These are phyloP conservation scores for Oxycera nigricornis DNA, from an alignment of 2,888 invertebrate genomes.

Conservation along the genomic window DNA sequence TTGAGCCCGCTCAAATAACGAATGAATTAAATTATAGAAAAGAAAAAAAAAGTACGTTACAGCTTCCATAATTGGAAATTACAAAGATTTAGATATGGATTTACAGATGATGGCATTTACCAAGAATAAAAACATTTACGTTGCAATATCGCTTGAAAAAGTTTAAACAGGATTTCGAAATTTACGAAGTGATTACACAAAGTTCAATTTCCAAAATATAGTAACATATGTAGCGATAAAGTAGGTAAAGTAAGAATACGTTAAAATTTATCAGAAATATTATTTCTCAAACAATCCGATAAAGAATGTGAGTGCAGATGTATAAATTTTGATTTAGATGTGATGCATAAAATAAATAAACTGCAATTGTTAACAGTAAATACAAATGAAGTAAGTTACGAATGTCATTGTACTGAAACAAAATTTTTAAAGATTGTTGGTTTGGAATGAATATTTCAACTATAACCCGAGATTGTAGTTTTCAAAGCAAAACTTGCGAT, in stretches of 20 bases:
- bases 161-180: background rate
- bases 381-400: background rate
- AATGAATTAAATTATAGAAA: background rate
- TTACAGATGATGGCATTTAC: background rate
- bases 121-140: background rate
- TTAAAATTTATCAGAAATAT: too few relatives aligned
- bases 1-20: background rate
- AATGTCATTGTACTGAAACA: background rate
- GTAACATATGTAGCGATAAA: too few relatives aligned
- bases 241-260: too few relatives aligned
- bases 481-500: too few relatives aligned
- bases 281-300: too few relatives aligned
- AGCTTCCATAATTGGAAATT: background rate
- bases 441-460: too few relatives aligned
- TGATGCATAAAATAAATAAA: constrained; percentile 8
- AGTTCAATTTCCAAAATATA: too few relatives aligned
- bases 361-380: background rate
- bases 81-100: background rate
- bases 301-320: background rate
- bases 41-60: background rate
- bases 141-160: background rate
- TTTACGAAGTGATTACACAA: background rate
- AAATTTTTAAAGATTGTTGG: too few relatives aligned
- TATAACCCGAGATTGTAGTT: too few relatives aligned
- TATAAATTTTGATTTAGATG: background rate